Conservation (phyloP, 92 coral and sea anemone species). For the Zoanthus sociatus region DNA sequence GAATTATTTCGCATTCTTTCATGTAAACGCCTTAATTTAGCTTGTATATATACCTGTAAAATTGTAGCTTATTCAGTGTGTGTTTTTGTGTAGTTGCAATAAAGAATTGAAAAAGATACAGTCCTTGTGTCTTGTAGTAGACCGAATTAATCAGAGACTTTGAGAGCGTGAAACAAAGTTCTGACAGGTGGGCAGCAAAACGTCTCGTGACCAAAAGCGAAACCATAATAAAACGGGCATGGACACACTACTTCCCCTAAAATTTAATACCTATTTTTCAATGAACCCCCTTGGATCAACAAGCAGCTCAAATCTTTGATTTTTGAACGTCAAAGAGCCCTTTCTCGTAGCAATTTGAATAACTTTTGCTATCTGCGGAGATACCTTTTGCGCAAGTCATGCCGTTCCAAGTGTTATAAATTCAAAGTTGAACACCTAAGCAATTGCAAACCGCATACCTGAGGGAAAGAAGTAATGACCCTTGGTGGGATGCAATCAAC, state of each 20-base stretch:
- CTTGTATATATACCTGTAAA: too few relatives aligned
- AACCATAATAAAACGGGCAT: slow-evolving; percentile 42
- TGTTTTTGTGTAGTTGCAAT: too few relatives aligned
- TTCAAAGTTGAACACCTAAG: slow-evolving; percentile 54
- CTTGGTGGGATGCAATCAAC: too few relatives aligned
- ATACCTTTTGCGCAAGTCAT: slow-evolving; percentile 58
- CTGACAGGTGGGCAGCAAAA: slow-evolving; percentile 3
- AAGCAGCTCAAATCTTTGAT: slow-evolving; percentile 55
- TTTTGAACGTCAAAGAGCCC: slow-evolving; percentile 48
- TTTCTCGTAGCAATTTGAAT: slow-evolving; percentile 37
- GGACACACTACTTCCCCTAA: slow-evolving; percentile 54
- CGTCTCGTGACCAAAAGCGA: slow-evolving; percentile 18
- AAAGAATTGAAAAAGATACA: too few relatives aligned
- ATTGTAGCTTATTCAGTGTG: too few relatives aligned
- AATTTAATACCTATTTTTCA: slow-evolving; percentile 10
- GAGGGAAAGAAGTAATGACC: neutral
- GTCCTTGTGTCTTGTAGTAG: too few relatives aligned
- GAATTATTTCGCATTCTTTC: too few relatives aligned
- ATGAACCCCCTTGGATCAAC: slow-evolving; percentile 61
- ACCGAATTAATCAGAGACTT: too few relatives aligned
- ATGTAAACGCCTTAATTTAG: too few relatives aligned
- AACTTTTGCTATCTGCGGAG: slow-evolving; percentile 37
- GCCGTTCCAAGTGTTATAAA: slow-evolving; percentile 54
- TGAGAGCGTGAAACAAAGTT: too few relatives aligned
- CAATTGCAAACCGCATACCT: slow-evolving; percentile 46